Conservation (phyloP, 1,140 invertebrate genomes). For the Heliconius himera region DNA sequence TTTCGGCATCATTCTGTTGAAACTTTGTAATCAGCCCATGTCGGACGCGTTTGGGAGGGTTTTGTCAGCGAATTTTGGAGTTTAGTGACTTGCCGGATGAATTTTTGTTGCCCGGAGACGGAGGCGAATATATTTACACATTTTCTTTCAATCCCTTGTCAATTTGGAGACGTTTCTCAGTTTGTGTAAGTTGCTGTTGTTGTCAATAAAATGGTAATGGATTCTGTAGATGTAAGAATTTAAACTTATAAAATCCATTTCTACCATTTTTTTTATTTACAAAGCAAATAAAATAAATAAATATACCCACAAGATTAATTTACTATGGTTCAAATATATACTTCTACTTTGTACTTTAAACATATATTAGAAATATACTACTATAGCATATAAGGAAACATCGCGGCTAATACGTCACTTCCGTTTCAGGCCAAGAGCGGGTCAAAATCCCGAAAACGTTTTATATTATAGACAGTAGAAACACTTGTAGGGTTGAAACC, state of each 20-base stretch:
- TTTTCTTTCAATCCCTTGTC: constrained; percentile 2
- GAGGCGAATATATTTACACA: constrained; percentile 14
- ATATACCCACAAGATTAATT: no score
- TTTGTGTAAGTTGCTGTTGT: background rate
- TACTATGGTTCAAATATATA: background rate
- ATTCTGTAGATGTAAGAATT: background rate
- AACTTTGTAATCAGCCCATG: constrained; percentile 76
- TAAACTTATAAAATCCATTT: background rate
- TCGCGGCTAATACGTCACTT: constrained; percentile 47
- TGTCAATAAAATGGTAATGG: background rate
- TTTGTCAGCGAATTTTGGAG: constrained; percentile 67
- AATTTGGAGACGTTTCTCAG: background rate
- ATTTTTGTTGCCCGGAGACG: constrained; percentile 48
- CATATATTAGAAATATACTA: constrained; percentile 21
- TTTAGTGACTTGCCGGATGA: constrained; percentile 61
- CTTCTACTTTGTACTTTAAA: no score
- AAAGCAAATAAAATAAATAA: no score
- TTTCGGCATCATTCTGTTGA: constrained; percentile 72
- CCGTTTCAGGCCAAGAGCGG: constrained; percentile 46
- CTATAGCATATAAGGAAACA: constrained; percentile 28
- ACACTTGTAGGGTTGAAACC: constrained; percentile 64
- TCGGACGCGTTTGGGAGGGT: constrained; percentile 51
- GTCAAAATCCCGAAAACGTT: constrained; percentile 57
- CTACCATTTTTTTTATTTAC: background rate
- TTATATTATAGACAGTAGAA: constrained; percentile 61